Base-by-base conservation (phyloP, 1,140 invertebrate species). In the Camponotus vicinus region DNA sequence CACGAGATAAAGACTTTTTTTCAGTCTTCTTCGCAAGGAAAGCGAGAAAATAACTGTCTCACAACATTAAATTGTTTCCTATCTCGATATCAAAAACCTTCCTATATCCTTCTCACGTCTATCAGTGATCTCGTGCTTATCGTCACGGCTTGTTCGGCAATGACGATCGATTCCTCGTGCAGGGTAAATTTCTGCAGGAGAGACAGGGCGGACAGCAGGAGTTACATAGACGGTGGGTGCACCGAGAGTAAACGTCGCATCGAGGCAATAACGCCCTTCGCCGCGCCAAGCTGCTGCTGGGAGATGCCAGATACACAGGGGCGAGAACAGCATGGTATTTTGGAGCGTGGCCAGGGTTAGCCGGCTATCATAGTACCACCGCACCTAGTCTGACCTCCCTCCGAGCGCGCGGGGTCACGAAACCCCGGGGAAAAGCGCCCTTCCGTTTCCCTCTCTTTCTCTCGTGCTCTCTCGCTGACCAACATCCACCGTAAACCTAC, bases 311-410 rank as follows among this genome's bases (percentile, higher is more conserved):
- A 91, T 88, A 91, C 57, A 61, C 57, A 34, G 34, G 82, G 73
- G 67, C 86, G 73, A 67, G 86, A 88, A 89, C 66, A 73, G 55
- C 83, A 78, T 59, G 71, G 61, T 84, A 78, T 91, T 91, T 91
- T 90, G 89, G 89, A 91, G 89, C 89, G 63, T 79, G 86, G 89
- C 89, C 89, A 90, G 84, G 75, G 37, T 77, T 40, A 75, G 59
- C 59, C 15, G 37, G 63, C 63, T 80, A 80, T 69, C 64, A 13
- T 52, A 21, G 78, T 75, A 88, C 78, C 49, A 45, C 40, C 40
- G 70, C 75, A 86, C 63, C 42, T 80, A 80, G 18, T 70, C 80
- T 45, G 64, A 57, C 64, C 61, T n/a, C 79, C 66, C 86, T 78
- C 63, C 52, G 55, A 49, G 37, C 40, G n/a, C 18, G 45, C 45